A percentile compares a stretch with the other conserved stretches of the same genome.
phyloP scores from a whole-genome alignment of 1,140 invertebrate species.

The Drosophila erecta region DNA sequence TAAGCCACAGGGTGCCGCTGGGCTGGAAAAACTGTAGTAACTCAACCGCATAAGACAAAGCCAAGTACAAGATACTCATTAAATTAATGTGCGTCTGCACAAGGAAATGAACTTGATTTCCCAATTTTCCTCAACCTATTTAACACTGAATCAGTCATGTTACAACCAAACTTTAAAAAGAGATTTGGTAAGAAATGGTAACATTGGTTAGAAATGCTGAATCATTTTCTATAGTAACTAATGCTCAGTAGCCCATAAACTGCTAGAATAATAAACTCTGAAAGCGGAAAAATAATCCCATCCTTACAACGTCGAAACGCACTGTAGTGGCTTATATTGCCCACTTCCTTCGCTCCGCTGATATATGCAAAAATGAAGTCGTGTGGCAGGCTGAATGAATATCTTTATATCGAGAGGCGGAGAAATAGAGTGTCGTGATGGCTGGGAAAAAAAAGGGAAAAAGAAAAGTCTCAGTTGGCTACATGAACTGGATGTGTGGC shows the following conservation, averaged over 20 bases:
- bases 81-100: conserved; percentile 6
- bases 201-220: too few relatives aligned
- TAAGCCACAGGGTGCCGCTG: conserved; percentile 40
- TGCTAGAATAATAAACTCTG: too few relatives aligned
- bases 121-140: not conserved
- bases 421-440: conserved; percentile 19
- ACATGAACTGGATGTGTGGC: conserved; percentile 49
- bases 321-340: conserved; percentile 18
- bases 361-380: conserved; percentile 60
- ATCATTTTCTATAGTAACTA: too few relatives aligned
- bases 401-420: conserved; percentile 58
- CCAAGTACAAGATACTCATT: conserved; percentile 4
- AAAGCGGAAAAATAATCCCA: not conserved
- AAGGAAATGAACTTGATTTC: not conserved
- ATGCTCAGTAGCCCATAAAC: too few relatives aligned
- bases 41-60: conserved; percentile 14
- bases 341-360: conserved; percentile 12
- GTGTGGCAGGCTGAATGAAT: conserved; percentile 40
- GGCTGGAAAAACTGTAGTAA: conserved; percentile 23
- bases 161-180: too few relatives aligned
- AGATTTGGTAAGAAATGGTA: too few relatives aligned
- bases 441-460: conserved; percentile 2
- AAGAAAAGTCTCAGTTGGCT: conserved; percentile 22
- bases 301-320: conserved; percentile 1
- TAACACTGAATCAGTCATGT: not conserved